Conservation (phyloP, 2,113 vertebrate genomes). For the Pedionomus torquatus region DNA sequence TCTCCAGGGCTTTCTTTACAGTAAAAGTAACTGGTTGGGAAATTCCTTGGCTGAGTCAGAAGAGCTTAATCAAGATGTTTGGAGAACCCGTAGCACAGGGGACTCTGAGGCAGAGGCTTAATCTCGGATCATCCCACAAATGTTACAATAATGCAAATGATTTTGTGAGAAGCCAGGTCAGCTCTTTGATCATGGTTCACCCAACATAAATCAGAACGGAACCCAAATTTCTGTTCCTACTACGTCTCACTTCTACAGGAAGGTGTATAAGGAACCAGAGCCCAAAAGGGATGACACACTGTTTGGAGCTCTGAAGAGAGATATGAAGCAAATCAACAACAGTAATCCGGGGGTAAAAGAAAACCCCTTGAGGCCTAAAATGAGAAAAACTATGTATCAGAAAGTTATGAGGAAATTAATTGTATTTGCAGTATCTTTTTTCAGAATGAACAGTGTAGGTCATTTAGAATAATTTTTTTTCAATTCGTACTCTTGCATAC, state of each 20-base stretch:
- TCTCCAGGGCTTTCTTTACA: slow-evolving; percentile 39
- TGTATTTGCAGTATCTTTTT: background rate
- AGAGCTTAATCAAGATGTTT: slow-evolving; percentile 1
- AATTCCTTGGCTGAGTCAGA: slow-evolving; percentile 37
- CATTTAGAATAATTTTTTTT: background rate
- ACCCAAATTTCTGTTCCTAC: background rate
- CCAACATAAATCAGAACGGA: background rate
- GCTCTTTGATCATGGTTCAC: background rate
- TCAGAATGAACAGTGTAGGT: background rate
- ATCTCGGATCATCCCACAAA: background rate
- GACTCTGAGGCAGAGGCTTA: background rate
- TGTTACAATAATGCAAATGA: background rate
- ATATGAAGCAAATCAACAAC: background rate
- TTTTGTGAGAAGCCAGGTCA: background rate
- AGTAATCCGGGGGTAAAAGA: background rate
- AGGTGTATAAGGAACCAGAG: background rate
- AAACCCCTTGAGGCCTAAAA: background rate
- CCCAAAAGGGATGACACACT: background rate
- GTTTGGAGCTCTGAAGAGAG: background rate
- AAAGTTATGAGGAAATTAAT: background rate
- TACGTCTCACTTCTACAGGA: background rate
- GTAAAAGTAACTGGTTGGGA: slow-evolving; percentile 50
- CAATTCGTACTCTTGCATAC: background rate
- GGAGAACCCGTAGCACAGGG: background rate
- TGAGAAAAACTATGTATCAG: background rate